Percentiles rank a stretch among this genome's conserved stretches.
Conservation (phyloP, 2,113 vertebrate species). For the Pithys albifrons region DNA sequence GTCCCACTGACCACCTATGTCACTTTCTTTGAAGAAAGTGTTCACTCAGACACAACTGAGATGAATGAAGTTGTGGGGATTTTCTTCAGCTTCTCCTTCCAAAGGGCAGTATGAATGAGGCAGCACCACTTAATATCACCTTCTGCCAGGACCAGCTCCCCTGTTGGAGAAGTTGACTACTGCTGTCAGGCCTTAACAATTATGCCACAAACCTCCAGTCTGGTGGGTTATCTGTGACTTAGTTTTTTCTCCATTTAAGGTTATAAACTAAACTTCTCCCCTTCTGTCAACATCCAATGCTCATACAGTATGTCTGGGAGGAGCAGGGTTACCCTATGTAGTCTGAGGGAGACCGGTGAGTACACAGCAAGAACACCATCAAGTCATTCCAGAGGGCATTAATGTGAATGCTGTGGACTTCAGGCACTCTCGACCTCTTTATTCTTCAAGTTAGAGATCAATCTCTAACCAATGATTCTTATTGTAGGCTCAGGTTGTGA, state of each 20-base stretch:
- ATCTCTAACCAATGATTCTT: neutral
- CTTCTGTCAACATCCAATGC: neutral
- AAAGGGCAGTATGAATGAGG: neutral
- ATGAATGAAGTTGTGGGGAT: neutral
- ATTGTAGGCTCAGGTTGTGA: neutral
- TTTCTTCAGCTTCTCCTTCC: neutral
- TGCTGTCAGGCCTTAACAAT: neutral
- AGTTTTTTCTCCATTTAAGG: neutral
- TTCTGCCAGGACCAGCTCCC: neutral
- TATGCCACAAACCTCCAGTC: neutral
- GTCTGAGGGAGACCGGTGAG: neutral
- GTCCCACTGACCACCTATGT: neutral
- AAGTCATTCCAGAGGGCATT: neutral
- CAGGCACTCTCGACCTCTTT: neutral
- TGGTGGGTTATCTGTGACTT: neutral
- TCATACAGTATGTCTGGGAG: neutral
- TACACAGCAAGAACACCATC: neutral
- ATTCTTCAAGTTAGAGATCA: neutral
- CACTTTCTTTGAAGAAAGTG: neutral
- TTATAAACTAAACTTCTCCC: neutral
- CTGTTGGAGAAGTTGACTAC: neutral
- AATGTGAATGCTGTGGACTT: neutral
- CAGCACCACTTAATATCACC: neutral
- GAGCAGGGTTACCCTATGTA: neutral
- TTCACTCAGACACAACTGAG: neutral